Evolutionary conservation across 2,888 invertebrate species (phyloP).

Genomic region (Hartigia nigra): DNA sequence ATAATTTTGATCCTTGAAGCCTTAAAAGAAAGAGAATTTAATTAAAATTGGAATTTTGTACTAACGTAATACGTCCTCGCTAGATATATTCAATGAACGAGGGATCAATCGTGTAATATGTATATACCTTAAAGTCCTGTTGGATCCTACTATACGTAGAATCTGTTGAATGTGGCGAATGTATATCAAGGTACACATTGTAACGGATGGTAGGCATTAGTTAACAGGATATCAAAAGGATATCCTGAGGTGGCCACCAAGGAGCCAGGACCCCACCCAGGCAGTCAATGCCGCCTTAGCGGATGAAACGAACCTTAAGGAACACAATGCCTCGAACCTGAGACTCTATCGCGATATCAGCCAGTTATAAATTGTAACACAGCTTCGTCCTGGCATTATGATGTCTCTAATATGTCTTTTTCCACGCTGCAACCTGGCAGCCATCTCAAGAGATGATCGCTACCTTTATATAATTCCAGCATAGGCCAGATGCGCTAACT

Average conservation of each 20-base stretch:
- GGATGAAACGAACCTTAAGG: constrained; percentile 35
- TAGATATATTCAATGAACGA: not conserved
- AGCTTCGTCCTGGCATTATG: constrained; percentile 65
- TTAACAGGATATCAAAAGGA: constrained; percentile 67
- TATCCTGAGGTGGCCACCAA: constrained; percentile 63
- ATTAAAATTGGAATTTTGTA: not conserved
- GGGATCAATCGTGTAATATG: not conserved
- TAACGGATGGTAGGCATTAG: constrained; percentile 65
- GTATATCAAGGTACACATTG: constrained; percentile 39
- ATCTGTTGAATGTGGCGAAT: not conserved
- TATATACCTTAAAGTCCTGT: not conserved
- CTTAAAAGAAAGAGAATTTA: not conserved
- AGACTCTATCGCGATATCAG: constrained; percentile 65
- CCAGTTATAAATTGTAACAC: constrained; percentile 66
- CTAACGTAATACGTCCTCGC: not conserved
- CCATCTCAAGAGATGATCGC: constrained; percentile 6
- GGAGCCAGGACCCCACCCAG: constrained; percentile 61
- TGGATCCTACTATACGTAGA: not conserved
- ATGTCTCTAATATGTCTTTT: constrained; percentile 67
- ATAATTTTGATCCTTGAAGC: not conserved
- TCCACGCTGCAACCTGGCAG: constrained; percentile 36
- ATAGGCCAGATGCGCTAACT: not conserved
- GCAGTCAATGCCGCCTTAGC: constrained; percentile 49
- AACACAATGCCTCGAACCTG: constrained; percentile 64
- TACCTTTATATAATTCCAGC: not conserved